A percentile compares a stretch with the other conserved stretches of the same genome.
phyloP scores from a whole-genome alignment of 2,888 invertebrate species.

The Dascillus cervinus region DNA sequence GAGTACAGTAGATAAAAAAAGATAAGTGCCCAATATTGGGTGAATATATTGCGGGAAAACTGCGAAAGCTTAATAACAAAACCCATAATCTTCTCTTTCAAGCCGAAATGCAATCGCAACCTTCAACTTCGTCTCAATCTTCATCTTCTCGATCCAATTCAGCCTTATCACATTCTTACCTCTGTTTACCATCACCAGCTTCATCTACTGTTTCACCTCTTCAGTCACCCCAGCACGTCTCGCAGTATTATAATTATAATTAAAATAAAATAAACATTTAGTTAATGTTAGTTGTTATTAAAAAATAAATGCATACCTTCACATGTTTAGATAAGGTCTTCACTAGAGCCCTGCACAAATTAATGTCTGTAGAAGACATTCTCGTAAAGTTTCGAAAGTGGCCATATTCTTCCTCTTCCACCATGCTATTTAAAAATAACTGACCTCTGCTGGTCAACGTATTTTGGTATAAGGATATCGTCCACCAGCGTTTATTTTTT shows the following conservation, averaged over 20 bases:
- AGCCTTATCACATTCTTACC: neutral
- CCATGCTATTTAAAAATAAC: constrained; percentile 6
- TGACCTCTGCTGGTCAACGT: constrained; percentile 3
- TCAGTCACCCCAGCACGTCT: constrained; percentile 1
- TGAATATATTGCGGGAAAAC: constrained; percentile 43
- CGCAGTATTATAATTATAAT: too few relatives aligned
- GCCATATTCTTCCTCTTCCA: constrained; percentile 5
- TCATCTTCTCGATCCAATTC: constrained; percentile 1
- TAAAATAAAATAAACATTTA: too few relatives aligned
- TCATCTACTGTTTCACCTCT: constrained; percentile 1
- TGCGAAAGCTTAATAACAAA: constrained; percentile 44
- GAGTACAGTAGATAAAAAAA: constrained; percentile 27
- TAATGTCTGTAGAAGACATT: constrained; percentile 7
- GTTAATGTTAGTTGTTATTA: constrained; percentile 46
- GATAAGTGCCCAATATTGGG: constrained; percentile 46
- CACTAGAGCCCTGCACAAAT: constrained; percentile 4
- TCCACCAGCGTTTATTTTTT: constrained; percentile 6
- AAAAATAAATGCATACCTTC: constrained; percentile 33
- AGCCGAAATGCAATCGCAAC: constrained; percentile 1
- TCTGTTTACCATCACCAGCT: too few relatives aligned
- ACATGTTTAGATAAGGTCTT: constrained; percentile 4
- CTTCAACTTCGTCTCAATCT: constrained; percentile 1
- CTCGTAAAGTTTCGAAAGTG: constrained; percentile 7
- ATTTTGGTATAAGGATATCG: constrained; percentile 4
- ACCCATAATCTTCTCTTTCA: constrained; percentile 32